Conservation (phyloP, 1,140 invertebrate species). For the Latrodectus geometricus region DNA sequence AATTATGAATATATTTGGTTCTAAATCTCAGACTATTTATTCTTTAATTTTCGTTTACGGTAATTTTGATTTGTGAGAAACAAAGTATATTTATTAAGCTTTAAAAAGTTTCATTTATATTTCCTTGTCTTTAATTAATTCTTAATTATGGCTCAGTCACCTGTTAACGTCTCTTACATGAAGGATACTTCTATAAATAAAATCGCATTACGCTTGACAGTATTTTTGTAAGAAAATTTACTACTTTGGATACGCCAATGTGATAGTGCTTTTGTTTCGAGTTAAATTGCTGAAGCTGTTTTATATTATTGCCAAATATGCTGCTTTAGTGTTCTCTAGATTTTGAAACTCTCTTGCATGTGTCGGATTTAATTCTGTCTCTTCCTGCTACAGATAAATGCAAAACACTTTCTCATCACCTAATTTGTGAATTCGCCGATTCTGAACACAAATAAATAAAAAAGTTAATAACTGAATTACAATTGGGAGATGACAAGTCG, state of each 20-base stretch:
- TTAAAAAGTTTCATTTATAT: too few species aligned
- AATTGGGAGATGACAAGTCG: not conserved
- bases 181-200: too few species aligned
- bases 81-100: too few species aligned
- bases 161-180: too few species aligned
- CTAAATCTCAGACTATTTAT: too few species aligned
- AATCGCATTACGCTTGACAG: not conserved
- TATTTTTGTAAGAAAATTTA: not conserved
- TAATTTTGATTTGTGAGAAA: too few species aligned
- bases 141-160: too few species aligned
- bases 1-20: too few species aligned
- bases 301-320: too few species aligned
- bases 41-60: too few species aligned
- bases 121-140: too few species aligned
- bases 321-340: not conserved
- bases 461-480: constrained; percentile 11
- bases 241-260: not conserved
- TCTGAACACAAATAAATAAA: constrained; percentile 5
- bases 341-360: not conserved
- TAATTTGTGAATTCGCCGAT: constrained; percentile 8
- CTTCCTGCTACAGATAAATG: not conserved
- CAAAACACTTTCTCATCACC: not conserved
- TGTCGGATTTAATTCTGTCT: not conserved
- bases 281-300: not conserved
- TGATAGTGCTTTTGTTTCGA: not conserved